A percentile compares a stretch with the other conserved stretches of the same genome.
These are phyloP conservation scores for Eumacrocentrus americanus DNA, from an alignment of 2,888 invertebrate genomes.

Conservation along the genomic window DNA sequence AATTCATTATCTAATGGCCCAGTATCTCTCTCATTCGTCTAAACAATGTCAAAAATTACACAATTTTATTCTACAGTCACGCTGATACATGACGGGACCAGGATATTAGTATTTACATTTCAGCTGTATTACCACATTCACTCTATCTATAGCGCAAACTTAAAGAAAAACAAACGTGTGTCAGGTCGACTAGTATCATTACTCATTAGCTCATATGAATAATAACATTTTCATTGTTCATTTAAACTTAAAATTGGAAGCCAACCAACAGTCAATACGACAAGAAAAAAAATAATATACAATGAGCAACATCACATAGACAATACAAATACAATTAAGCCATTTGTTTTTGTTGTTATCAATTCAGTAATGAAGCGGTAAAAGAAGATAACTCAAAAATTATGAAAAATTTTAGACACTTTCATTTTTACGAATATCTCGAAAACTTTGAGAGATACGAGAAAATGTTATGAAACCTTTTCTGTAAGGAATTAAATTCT, in stretches of 20 bases:
- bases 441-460: too few relatives aligned
- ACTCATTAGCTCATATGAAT: conserved; percentile 38
- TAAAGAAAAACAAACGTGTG: conserved; percentile 33
- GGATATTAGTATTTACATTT: conserved; percentile 6
- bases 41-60: background rate
- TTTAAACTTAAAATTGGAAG: background rate
- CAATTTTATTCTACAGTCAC: background rate
- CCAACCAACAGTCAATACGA: background rate
- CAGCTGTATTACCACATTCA: conserved; percentile 29
- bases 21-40: background rate
- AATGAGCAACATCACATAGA: background rate
- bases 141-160: conserved; percentile 32
- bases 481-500: too few relatives aligned
- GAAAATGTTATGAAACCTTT: too few relatives aligned
- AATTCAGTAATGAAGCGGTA: too few relatives aligned
- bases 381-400: too few relatives aligned
- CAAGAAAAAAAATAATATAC: background rate
- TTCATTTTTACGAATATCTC: too few relatives aligned
- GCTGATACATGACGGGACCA: conserved; percentile 3
- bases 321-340: background rate
- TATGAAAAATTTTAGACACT: too few relatives aligned
- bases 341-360: too few relatives aligned
- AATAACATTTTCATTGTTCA: background rate
- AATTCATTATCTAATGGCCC: background rate
- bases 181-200: conserved; percentile 53